Evolutionary conservation across 2,888 invertebrate genomes (phyloP), one percentile per base, ranked within the genome.

Genomic region (Sarcophaga rosellei): DNA sequence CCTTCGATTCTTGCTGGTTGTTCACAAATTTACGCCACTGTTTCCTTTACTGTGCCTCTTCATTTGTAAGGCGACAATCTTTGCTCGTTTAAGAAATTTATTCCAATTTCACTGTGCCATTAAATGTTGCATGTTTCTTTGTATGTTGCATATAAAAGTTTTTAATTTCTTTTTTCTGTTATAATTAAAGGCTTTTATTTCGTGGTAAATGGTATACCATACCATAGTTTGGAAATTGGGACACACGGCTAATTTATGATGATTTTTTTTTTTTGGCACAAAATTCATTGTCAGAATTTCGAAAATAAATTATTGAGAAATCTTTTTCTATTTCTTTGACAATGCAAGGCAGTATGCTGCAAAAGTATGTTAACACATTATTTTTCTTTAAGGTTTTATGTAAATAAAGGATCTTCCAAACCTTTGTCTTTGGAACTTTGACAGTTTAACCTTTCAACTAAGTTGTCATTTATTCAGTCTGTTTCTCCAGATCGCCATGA

Each of bases 221-320:
- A 17, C 20, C n/a, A 76, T 35, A 35, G 8, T 62, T 70, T 59
- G 65, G 65, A 80, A 84, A 84, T 84, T 75, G 61, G 79, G 79
- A 61, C 84, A 84, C 17, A 25, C 66, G 17, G 15, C 3, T 15
- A 66, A 77, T 82, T 72, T 72, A 77, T 77, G 72, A 76, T 57
- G 65, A 70, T 76, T 70, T 65, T 76, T 70, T 65, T 76, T 70
- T 65, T 76, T 70, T 65, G 70, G 23, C 25, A 59, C n/a, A 70
- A 70, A 82, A 82, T 63, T 70, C 2, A 82, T 76, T 70, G 12
- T 10, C 44, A 65, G 20, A 70, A 63, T 25, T 65, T 47, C 35
- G 57, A 73, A 65, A 66, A 8, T 20, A 17, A 63, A 62, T 68
- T 61, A 61, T 20, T 11, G 4, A 10, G 53, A 53, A 53, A 53